A percentile compares a stretch with the other conserved stretches of the same genome.
phyloP scores from a whole-genome alignment of 2,797 vertebrate species.

The Liasis olivaceus region DNA sequence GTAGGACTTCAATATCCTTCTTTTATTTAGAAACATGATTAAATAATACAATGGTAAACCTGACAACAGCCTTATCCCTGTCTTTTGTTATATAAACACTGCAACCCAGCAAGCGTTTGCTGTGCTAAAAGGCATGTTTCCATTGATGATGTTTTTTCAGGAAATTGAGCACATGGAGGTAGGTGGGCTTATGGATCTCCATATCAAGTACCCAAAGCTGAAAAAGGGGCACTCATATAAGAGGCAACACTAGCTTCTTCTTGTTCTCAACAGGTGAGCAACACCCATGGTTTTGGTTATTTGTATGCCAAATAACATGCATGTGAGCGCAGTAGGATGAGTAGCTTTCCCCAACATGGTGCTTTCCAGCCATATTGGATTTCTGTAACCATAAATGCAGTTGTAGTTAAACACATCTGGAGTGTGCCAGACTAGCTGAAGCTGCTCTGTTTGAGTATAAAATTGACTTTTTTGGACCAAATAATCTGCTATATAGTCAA shows the following conservation, averaged over 20 bases:
- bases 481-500: not conserved
- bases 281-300: not conserved
- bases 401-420: not conserved
- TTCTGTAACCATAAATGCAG: not conserved
- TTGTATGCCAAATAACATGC: not conserved
- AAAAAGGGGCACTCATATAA: not conserved
- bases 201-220: not conserved
- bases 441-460: not conserved
- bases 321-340: not conserved
- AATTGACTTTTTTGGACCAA: not conserved
- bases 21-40: slow-evolving; percentile 50
- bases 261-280: not conserved
- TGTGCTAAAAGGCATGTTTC: not conserved
- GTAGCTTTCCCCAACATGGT: not conserved
- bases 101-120: not conserved
- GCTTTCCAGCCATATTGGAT: not conserved
- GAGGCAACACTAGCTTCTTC: not conserved
- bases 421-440: not conserved
- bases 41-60: slow-evolving; percentile 44
- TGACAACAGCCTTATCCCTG: not conserved
- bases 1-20: slow-evolving; percentile 59
- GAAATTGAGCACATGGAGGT: not conserved
- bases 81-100: not conserved
- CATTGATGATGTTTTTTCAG: not conserved
- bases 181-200: not conserved